These are phyloP conservation scores for Hemithea aestivaria DNA, from an alignment of 2,888 invertebrate species.

Conservation along the genomic window DNA sequence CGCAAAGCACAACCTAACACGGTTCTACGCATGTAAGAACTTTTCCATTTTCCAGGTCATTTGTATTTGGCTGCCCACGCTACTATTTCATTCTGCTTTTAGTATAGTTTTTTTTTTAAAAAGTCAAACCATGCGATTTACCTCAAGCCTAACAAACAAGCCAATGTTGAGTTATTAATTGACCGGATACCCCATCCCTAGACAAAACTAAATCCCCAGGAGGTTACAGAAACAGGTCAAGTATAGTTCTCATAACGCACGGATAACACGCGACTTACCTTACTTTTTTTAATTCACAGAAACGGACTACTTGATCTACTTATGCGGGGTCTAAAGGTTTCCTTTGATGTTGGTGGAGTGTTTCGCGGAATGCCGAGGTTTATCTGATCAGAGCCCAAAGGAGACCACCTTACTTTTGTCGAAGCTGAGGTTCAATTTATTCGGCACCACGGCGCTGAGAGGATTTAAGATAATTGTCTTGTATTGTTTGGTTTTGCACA, in stretches of 20 bases:
- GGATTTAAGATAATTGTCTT: too few relatives aligned
- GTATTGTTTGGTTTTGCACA: too few relatives aligned
- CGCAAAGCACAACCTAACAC: too few relatives aligned
- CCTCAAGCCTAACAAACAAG: too few relatives aligned
- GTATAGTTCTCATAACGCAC: slow-evolving; percentile 51
- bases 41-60: too few relatives aligned
- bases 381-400: slow-evolving; percentile 8
- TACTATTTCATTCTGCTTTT: too few relatives aligned
- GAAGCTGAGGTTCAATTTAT: slow-evolving; percentile 7
- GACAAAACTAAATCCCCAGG: slow-evolving; percentile 31
- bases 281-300: slow-evolving; percentile 18
- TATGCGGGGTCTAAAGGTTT: slow-evolving; percentile 5
- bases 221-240: slow-evolving; percentile 55
- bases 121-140: too few relatives aligned
- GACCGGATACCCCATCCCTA: slow-evolving; percentile 7
- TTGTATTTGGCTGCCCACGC: too few relatives aligned
- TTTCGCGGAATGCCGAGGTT: slow-evolving; percentile 4
- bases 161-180: not conserved
- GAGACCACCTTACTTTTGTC: slow-evolving; percentile 7
- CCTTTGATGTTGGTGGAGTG: slow-evolving; percentile 16
- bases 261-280: slow-evolving; percentile 39
- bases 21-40: too few relatives aligned
- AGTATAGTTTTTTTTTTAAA: too few relatives aligned
- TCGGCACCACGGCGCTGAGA: slow-evolving; percentile 1
- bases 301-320: slow-evolving; percentile 15